Percentiles rank a stretch among this genome's conserved stretches.
These are phyloP conservation scores for Patella depressa DNA, from an alignment of 2,888 invertebrate genomes.

Conservation along the genomic window DNA sequence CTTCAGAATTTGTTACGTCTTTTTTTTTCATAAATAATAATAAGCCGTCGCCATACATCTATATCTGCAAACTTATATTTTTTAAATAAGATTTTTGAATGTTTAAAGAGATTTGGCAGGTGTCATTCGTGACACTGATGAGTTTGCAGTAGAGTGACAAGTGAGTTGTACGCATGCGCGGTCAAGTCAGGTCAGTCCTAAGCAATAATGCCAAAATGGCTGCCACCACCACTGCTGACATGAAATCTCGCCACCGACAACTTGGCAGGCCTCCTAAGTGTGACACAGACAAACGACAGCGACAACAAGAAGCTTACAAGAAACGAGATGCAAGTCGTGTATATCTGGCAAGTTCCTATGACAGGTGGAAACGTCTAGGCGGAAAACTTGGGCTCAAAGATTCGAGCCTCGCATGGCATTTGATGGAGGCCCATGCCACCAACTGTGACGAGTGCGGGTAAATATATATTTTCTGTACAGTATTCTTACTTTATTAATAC, in stretches of 20 bases:
- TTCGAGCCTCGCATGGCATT: constrained; percentile 46
- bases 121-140: constrained; percentile 13
- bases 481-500: too few relatives aligned
- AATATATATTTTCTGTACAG: constrained; percentile 7
- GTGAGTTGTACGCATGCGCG: neutral
- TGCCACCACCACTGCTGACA: constrained; percentile 10
- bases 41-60: too few relatives aligned
- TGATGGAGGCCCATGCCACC: constrained; percentile 47
- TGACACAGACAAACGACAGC: constrained; percentile 34
- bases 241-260: constrained; percentile 11
- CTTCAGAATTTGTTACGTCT: too few relatives aligned
- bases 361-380: constrained; percentile 41
- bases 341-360: constrained; percentile 40
- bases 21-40: too few relatives aligned
- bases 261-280: constrained; percentile 36
- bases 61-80: too few relatives aligned
- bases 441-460: constrained; percentile 40
- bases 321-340: constrained; percentile 41
- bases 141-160: constrained; percentile 7
- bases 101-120: constrained; percentile 10
- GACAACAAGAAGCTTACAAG: constrained; percentile 39
- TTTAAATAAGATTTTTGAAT: neutral
- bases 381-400: constrained; percentile 41
- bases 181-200: constrained; percentile 13
- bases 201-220: constrained; percentile 12